Evolutionary conservation across 2,888 invertebrate species (phyloP).

Genomic region (Neuroscelio doddi): DNA sequence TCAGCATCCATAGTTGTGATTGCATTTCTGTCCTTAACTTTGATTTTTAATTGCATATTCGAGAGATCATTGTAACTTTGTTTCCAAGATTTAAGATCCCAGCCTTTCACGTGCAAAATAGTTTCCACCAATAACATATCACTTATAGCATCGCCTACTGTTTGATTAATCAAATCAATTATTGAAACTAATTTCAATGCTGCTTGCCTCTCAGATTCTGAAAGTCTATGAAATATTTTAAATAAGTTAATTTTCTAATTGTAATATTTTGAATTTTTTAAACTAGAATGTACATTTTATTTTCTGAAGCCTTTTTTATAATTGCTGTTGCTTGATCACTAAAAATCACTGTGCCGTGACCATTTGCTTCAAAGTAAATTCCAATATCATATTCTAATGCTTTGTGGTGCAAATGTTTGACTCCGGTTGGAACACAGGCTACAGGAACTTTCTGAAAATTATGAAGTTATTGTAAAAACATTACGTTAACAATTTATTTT

Average conservation of each 20-base stretch:
- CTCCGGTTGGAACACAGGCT: conserved; percentile 94
- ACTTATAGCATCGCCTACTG: conserved; percentile 97
- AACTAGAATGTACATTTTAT: conserved; percentile 67
- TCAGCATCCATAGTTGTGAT: conserved; percentile 93
- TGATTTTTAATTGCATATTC: conserved; percentile 90
- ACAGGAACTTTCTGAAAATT: conserved; percentile 88
- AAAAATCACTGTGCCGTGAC: conserved; percentile 96
- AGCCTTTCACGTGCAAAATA: conserved; percentile 86
- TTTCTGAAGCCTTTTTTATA: conserved; percentile 73
- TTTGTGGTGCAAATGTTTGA: conserved; percentile 95
- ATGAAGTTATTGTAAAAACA: too few species aligned
- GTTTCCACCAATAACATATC: conserved; percentile 96
- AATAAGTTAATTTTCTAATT: conserved; percentile 19
- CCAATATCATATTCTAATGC: conserved; percentile 94
- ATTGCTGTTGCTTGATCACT: conserved; percentile 79
- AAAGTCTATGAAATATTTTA: conserved; percentile 31
- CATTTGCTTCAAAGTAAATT: conserved; percentile 99
- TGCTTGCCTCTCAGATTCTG: conserved; percentile 64
- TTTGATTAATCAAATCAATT: conserved; percentile 92
- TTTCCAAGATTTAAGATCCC: conserved; percentile 87
- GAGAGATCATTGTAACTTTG: conserved; percentile 88
- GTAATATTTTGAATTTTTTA: conserved; percentile 14
- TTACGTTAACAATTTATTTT: not conserved
- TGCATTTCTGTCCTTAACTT: conserved; percentile 88
- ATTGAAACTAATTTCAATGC: conserved; percentile 79